These are phyloP conservation scores for Echeneis naucrates DNA, from an alignment of 2,797 vertebrate genomes.

Conservation along the genomic window DNA sequence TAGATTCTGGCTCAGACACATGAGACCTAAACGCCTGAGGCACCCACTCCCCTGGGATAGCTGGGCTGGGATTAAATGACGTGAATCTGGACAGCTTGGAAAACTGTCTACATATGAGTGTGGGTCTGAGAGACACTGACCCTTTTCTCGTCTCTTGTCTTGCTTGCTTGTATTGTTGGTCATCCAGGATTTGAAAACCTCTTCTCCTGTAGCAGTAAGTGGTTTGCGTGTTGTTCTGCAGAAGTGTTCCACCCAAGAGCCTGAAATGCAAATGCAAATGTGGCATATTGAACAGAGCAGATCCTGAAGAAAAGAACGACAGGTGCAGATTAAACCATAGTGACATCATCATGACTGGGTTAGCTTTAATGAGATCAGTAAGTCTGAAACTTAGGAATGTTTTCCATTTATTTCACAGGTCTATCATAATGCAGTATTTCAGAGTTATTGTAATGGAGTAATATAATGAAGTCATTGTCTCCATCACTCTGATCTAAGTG, in stretches of 20 bases:
- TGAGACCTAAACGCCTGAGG: conserved; percentile 62
- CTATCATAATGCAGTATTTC: neutral
- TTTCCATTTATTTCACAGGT: neutral
- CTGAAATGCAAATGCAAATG: conserved; percentile 48
- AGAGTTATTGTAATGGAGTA: too few species aligned
- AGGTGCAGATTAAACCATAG: neutral
- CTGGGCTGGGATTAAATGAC: conserved; percentile 54
- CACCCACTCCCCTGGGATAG: conserved; percentile 66
- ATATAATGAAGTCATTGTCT: neutral
- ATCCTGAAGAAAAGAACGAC: neutral
- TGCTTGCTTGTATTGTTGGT: conserved; percentile 62
- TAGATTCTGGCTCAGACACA: conserved; percentile 69
- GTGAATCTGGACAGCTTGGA: conserved; percentile 53
- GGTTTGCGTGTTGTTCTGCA: conserved; percentile 52
- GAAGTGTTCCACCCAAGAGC: conserved; percentile 48
- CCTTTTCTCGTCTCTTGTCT: conserved; percentile 64
- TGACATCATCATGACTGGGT: conserved; percentile 9
- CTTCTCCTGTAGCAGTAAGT: conserved; percentile 56
- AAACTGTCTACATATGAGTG: conserved; percentile 22
- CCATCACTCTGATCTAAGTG: neutral
- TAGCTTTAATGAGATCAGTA: neutral
- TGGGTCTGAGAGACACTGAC: conserved; percentile 32
- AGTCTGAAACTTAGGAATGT: neutral
- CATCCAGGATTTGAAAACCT: conserved; percentile 63
- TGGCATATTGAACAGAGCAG: conserved; percentile 24